phyloP scores from a whole-genome alignment of 2,888 invertebrate species.

The Vandiemenella viatica region DNA sequence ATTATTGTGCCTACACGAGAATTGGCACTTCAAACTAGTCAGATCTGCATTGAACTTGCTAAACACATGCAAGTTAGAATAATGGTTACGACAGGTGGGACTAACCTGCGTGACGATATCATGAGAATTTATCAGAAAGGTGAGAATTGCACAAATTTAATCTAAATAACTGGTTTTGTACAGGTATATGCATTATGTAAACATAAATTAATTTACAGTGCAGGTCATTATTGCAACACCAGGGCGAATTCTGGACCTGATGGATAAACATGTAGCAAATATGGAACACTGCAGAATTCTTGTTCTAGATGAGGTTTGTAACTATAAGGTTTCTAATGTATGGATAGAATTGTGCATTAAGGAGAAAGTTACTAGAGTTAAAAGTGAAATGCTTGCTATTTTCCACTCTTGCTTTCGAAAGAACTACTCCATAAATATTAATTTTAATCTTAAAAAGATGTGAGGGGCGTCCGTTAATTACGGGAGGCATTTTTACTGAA shows the following conservation, averaged over 20 bases:
- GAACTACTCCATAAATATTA: no score
- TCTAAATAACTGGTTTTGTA: not conserved
- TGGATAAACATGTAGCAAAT: conserved; percentile 86
- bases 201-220: conserved; percentile 39
- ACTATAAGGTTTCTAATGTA: no score
- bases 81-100: conserved; percentile 99
- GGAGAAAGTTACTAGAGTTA: not conserved
- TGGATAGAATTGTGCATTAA: not conserved
- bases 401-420: no score
- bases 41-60: conserved; percentile 96
- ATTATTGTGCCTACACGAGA: conserved; percentile 98
- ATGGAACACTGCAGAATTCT: conserved; percentile 93
- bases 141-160: no score
- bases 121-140: conserved; percentile 98
- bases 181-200: not conserved
- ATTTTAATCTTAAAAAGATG: no score
- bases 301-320: conserved; percentile 78
- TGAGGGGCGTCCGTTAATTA: no score
- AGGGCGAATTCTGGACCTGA: conserved; percentile 96
- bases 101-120: conserved; percentile 93
- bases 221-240: conserved; percentile 99
- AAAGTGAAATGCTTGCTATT: not conserved
- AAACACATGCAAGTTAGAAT: conserved; percentile 95
- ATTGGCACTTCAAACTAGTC: conserved; percentile 96
- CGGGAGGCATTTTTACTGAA: no score